Evolutionary conservation across 2,888 invertebrate species (phyloP).

Genomic region (Pseudoips prasinana): DNA sequence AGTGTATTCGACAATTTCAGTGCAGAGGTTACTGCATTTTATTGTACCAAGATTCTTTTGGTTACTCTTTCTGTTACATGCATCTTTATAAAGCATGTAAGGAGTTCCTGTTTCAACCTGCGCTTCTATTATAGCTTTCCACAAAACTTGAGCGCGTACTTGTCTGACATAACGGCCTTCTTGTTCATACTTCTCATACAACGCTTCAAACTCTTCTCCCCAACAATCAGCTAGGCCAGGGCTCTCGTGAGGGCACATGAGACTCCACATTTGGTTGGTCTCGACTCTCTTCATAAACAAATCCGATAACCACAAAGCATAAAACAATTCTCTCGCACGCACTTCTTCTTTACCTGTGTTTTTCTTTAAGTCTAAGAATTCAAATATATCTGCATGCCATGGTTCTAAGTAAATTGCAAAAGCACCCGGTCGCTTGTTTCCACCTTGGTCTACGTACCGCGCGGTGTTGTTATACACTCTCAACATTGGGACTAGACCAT

Average conservation of each 20-base stretch:
- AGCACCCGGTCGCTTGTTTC: conserved; percentile 98
- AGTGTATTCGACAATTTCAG: conserved; percentile 98
- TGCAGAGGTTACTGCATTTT: conserved; percentile 98
- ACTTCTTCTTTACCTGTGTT: conserved; percentile 98
- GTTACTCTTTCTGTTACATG: conserved; percentile 98
- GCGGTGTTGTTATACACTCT: conserved; percentile 98
- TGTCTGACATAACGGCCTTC: conserved; percentile 86
- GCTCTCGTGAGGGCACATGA: conserved; percentile 98
- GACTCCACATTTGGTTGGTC: conserved; percentile 91
- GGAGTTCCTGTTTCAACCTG: conserved; percentile 99
- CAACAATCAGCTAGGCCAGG: conserved; percentile 95
- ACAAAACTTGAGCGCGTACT: conserved; percentile 92
- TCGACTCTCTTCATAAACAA: conserved; percentile 98
- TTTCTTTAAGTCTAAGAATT: conserved; percentile 96
- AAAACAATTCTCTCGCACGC: conserved; percentile 97
- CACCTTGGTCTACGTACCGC: conserved; percentile 98
- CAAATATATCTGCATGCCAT: conserved; percentile 99
- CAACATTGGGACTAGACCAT: conserved; percentile 97
- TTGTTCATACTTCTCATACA: conserved; percentile 94
- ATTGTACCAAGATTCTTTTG: conserved; percentile 99
- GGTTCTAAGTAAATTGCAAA: conserved; percentile 99
- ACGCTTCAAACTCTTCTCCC: conserved; percentile 96
- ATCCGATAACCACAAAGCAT: conserved; percentile 99
- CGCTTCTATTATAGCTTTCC: conserved; percentile 96
- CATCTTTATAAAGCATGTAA: conserved; percentile 98